Evolutionary conservation across 2,797 vertebrate species (phyloP), one percentile per base, ranked within the genome.

Genomic region (Staurois parvus): DNA sequence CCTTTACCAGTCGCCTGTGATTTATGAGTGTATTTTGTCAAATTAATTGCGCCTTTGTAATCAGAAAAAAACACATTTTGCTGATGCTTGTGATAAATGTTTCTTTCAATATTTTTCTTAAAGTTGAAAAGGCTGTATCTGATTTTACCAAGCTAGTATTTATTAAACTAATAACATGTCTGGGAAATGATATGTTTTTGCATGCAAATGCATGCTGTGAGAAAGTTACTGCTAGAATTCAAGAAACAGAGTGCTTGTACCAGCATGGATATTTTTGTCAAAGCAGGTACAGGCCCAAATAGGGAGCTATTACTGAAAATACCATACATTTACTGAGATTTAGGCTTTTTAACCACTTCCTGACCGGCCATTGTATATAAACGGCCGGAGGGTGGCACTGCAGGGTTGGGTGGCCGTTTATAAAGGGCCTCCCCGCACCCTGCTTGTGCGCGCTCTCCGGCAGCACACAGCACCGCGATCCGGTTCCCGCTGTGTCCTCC

Each of bases 21-120:
- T 79, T 79, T 66, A 85, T 73, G 52, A 40, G 68, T 37, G 28
- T 29, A 73, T 79, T 79, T 72, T 79, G 37, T 72, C 37, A 66
- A 72, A 85, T 85, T 74, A 73, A 73, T 72, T 73, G 32, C 28
- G 32, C n/a, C 17, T 76, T 37, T 84, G 69, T 37, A 64, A 76
- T 83, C 59, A 75, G 42, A 56, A 75, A 56, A 75, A 83, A 83
- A 83, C 81, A 75, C 42, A 75, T 66, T 85, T 79, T 78, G 28
- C 69, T 56, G 70, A 80, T 80, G 64, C 40, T 26, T 52, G 4
- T 34, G 64, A 80, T 80, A 78, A 67, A 26, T 42, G 73, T 29
- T 79, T 45, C 19, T n/a, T 72, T 85, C 62, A 75, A 80, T 80
- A 85, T 56, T 64, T 34, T 29, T 37, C 48, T 79, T 62, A 3